Conservation (phyloP, 2,888 invertebrate species). For the Ichneumoninae sp. region DNA sequence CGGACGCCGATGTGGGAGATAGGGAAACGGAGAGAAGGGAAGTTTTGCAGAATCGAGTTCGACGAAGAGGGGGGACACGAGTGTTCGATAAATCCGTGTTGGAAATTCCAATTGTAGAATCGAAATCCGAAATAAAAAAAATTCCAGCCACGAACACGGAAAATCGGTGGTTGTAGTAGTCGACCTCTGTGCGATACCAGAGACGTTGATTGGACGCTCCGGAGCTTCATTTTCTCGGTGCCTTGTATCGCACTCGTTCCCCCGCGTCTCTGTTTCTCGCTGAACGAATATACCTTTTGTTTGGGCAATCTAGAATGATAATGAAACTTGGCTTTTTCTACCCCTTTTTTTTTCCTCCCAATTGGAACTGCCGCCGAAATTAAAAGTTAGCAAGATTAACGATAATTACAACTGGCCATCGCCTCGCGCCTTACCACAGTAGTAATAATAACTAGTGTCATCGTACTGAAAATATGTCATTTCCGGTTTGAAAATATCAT, state of each 20-base stretch:
- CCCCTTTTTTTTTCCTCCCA: background rate
- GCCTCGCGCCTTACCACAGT: no score
- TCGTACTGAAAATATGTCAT: no score
- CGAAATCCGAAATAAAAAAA: conserved; percentile 27
- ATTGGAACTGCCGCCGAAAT: background rate
- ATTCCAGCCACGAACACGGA: conserved; percentile 34
- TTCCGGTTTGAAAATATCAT: no score
- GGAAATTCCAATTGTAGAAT: conserved; percentile 45
- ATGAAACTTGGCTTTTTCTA: conserved; percentile 26
- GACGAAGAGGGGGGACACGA: background rate
- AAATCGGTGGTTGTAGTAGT: conserved; percentile 10
- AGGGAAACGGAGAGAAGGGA: conserved; percentile 11
- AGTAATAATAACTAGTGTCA: no score
- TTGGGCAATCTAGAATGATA: conserved; percentile 25
- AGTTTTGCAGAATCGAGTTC: background rate
- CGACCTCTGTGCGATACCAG: conserved; percentile 38
- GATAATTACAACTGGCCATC: background rate
- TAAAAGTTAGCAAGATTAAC: background rate
- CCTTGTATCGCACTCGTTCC: conserved; percentile 23
- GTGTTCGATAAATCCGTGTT: conserved; percentile 45
- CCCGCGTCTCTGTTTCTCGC: background rate
- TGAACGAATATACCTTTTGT: conserved; percentile 38
- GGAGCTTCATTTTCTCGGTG: conserved; percentile 37
- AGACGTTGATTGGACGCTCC: conserved; percentile 41
- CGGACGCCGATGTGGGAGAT: background rate